A percentile compares a stretch with the other conserved stretches of the same genome.
These are phyloP conservation scores for Microcebus ravelobensis DNA, from an alignment of 2,113 vertebrate genomes.

Conservation along the genomic window DNA sequence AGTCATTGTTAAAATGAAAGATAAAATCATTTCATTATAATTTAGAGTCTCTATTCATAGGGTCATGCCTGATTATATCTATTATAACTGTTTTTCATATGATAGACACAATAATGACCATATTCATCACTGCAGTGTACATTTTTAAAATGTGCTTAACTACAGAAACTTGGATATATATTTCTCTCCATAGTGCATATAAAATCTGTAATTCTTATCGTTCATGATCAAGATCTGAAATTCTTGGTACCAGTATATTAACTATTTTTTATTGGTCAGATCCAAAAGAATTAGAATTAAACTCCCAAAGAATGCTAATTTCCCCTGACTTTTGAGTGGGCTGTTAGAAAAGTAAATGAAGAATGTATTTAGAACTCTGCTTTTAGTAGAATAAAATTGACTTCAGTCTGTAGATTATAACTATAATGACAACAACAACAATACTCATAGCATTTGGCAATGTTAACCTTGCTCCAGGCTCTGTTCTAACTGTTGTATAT, in stretches of 20 bases:
- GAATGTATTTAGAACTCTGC: not conserved
- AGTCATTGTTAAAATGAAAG: not conserved
- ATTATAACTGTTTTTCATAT: not conserved
- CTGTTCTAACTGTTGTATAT: rapidly evolving
- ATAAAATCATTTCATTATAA: not conserved
- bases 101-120: not conserved
- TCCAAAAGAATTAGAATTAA: not conserved
- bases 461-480: not conserved
- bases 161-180: not conserved
- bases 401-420: not conserved
- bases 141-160: not conserved
- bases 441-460: not conserved
- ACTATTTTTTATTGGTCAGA: not conserved
- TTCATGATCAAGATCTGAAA: not conserved
- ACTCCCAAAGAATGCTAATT: not conserved
- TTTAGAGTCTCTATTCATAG: not conserved
- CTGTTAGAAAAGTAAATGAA: not conserved
- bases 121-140: not conserved
- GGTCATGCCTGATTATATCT: not conserved
- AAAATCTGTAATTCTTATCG: not conserved
- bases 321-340: not conserved
- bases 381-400: not conserved
- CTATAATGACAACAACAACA: not conserved
- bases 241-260: not conserved
- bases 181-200: not conserved